Base-by-base conservation (phyloP, 2,888 invertebrate genomes). In the Campoplex nolae region DNA sequence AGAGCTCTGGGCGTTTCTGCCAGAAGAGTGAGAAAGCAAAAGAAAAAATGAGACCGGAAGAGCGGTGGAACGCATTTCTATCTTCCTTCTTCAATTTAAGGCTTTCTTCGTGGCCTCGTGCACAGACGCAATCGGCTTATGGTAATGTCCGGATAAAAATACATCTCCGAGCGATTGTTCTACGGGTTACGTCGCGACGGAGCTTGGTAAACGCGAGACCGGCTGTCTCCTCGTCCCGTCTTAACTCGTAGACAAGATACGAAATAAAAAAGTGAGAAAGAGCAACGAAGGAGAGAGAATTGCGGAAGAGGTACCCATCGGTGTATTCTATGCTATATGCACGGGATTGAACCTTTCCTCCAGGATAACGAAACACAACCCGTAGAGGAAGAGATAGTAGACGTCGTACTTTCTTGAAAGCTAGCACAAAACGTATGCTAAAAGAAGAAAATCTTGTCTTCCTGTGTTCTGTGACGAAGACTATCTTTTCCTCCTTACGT, bases 91-190 rank as follows among this genome's bases (percentile, higher is more conserved):
- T 54, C 74, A 73, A 73, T 82, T 82, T 83, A 74, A 75, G 78
- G 75, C 83, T 86, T 75, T 79, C 79, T 62, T 85, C 78, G 73
- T 83, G 87, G 76, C 70, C 82, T 85, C 82, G 89, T 84, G 78
- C 76, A 89, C 85, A 84, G 79, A 89, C 88, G 84, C 88, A 90
- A 91, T 91, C 90, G 90, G 90, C 89, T 91, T 91, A 91, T 91
- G 90, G 86, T 91, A 91, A 91, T 91, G 89, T 86, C 88, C 75
- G 88, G 89, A 86, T 88, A 91, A 90, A 91, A 91, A 90, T 91
- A 90, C 89, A 91, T 87, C 90, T 88, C 84, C 87, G 65, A 83
- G 83, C 88, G 85, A 90, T 91, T 91, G 91, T 91, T 91, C 88
- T 87, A 89, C 84, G 86, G 83, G 88, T 79, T 87, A 62, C 77